Evolutionary conservation across 2,113 vertebrate genomes (phyloP).

Genomic region (Microtus montanus): DNA sequence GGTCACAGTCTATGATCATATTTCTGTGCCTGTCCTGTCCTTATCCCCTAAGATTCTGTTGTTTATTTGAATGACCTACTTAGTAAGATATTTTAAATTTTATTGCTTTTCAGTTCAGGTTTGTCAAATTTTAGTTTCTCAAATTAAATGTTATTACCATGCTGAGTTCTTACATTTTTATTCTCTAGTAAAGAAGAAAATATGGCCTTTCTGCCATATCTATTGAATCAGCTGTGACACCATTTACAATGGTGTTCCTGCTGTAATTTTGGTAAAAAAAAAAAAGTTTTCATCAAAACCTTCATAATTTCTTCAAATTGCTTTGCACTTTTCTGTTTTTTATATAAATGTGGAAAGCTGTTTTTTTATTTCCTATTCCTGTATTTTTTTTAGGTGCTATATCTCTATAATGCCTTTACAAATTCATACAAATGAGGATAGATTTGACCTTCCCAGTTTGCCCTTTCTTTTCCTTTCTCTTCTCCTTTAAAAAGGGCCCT

Average conservation of each 20-base stretch:
- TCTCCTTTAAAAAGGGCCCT: neutral
- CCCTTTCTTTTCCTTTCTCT: neutral
- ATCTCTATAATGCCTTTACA: neutral
- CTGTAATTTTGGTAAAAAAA: neutral
- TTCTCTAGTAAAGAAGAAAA: neutral
- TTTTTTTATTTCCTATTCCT: neutral
- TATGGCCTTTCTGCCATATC: neutral
- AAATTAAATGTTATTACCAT: neutral
- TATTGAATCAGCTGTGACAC: accelerated
- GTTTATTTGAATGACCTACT: neutral
- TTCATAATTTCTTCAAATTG: neutral
- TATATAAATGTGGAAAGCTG: neutral
- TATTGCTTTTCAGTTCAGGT: neutral
- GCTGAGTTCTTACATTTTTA: neutral
- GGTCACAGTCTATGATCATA: neutral
- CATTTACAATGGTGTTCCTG: neutral
- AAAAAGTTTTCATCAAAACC: neutral
- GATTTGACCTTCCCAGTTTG: neutral
- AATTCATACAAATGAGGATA: neutral
- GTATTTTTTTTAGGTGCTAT: neutral
- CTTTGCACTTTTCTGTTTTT: neutral
- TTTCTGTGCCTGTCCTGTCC: neutral
- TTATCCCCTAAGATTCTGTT: neutral
- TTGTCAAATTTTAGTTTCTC: neutral
- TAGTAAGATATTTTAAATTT: neutral